Percentiles rank a stretch among this genome's conserved stretches.
Evolutionary conservation across 2,113 vertebrate genomes (phyloP).

Genomic region (Noturus placidus): DNA sequence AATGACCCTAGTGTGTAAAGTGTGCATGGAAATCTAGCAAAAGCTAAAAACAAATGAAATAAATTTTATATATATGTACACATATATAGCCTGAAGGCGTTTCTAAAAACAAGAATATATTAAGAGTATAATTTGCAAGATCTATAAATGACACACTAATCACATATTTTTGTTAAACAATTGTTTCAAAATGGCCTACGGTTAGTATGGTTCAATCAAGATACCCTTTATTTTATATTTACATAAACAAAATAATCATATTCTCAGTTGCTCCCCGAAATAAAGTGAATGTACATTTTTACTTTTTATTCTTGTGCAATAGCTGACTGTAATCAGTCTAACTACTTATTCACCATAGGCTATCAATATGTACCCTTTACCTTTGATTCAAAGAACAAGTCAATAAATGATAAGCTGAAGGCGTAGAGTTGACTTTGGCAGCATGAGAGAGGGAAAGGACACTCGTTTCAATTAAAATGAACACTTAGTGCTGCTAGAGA

Average conservation of each 20-base stretch:
- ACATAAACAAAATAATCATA: slow-evolving; percentile 44
- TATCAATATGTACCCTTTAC: slow-evolving; percentile 32
- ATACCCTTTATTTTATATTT: slow-evolving; percentile 25
- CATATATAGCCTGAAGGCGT: not conserved
- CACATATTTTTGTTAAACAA: slow-evolving; percentile 48
- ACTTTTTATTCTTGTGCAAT: slow-evolving; percentile 40
- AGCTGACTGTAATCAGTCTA: slow-evolving; percentile 10
- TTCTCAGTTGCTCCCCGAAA: slow-evolving; percentile 51
- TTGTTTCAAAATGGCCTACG: slow-evolving; percentile 27
- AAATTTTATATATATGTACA: no score
- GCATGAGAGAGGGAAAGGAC: not conserved
- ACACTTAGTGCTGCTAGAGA: not conserved
- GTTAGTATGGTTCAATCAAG: slow-evolving; percentile 28
- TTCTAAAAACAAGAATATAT: slow-evolving; percentile 44
- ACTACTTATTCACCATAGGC: slow-evolving; percentile 27
- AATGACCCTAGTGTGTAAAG: not conserved
- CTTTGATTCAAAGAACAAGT: slow-evolving; percentile 43
- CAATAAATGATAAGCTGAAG: slow-evolving; percentile 41
- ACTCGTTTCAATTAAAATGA: not conserved
- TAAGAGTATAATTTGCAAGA: slow-evolving; percentile 19
- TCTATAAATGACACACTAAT: slow-evolving; percentile 20
- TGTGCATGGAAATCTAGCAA: slow-evolving; percentile 14
- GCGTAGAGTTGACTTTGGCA: slow-evolving; percentile 45
- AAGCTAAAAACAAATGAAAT: not conserved
- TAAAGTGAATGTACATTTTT: slow-evolving; percentile 54